These are phyloP conservation scores for Globodera ellingtonae DNA, from an alignment of 1,140 invertebrate species.

Conservation along the genomic window DNA sequence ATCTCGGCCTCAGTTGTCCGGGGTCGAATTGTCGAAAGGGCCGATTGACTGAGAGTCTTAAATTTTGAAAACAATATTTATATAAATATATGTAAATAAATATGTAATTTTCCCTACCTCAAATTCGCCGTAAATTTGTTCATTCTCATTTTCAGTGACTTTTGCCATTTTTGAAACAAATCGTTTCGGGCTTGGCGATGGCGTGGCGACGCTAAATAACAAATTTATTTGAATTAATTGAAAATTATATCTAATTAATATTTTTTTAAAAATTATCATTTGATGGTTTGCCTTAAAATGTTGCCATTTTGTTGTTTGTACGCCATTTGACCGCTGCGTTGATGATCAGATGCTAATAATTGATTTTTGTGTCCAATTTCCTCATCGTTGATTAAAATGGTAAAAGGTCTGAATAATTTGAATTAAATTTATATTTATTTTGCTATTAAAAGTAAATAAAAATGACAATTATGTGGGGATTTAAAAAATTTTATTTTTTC, in stretches of 20 bases:
- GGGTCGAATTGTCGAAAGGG: constrained; percentile 6
- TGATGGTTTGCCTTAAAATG: not conserved
- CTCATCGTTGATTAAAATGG: constrained; percentile 4
- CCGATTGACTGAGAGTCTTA: constrained; percentile 24
- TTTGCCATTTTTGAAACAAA: constrained; percentile 44
- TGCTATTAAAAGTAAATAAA: not conserved
- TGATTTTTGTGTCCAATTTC: constrained; percentile 4
- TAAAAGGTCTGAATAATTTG: constrained; percentile 2
- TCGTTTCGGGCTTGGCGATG: constrained; percentile 25
- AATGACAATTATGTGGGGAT: too few species aligned
- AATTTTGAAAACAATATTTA: constrained; percentile 10
- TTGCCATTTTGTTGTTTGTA: not conserved
- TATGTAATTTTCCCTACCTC: constrained; percentile 26
- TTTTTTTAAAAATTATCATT: constrained; percentile 15
- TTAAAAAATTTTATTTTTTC: not conserved
- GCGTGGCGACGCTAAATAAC: constrained; percentile 6
- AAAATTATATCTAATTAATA: constrained; percentile 20
- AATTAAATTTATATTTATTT: not conserved
- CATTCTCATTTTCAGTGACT: constrained; percentile 46
- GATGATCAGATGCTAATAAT: not conserved
- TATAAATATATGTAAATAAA: not conserved
- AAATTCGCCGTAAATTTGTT: constrained; percentile 41
- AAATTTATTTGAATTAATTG: constrained; percentile 9
- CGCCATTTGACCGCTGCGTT: not conserved
- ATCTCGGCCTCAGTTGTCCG: constrained; percentile 38